These are phyloP conservation scores for Cisticola juncidis DNA, from an alignment of 2,113 vertebrate species.

Conservation along the genomic window DNA sequence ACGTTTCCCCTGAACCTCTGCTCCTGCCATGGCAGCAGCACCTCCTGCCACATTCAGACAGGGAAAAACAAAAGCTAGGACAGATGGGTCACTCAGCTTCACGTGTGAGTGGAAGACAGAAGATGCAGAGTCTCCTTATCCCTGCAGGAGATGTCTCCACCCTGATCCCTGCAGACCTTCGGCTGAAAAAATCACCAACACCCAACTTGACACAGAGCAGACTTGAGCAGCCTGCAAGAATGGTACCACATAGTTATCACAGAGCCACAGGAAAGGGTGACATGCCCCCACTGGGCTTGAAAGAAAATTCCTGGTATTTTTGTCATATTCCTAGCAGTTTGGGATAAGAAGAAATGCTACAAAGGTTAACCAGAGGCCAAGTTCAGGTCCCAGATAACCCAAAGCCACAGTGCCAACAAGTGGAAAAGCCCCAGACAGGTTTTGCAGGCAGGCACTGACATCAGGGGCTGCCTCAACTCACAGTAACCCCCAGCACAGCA, in stretches of 20 bases:
- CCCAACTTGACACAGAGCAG: fast-evolving
- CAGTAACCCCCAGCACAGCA: not conserved
- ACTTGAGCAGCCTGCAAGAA: not conserved
- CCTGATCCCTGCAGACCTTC: not conserved
- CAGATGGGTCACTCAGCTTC: not conserved
- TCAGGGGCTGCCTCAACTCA: not conserved
- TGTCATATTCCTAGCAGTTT: not conserved
- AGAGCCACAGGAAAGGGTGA: not conserved
- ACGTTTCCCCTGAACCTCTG: not conserved
- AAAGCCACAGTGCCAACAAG: fast-evolving
- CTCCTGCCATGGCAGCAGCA: not conserved
- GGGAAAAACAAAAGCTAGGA: not conserved
- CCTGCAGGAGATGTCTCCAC: not conserved
- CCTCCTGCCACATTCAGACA: not conserved
- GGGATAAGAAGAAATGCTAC: not conserved
- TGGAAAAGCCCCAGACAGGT: not conserved
- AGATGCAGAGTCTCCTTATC: not conserved
- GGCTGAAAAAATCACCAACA: not conserved
- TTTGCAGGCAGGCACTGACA: not conserved
- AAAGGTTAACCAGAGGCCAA: not conserved
- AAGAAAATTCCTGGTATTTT: not conserved
- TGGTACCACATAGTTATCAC: fast-evolving
- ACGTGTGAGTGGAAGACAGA: not conserved
- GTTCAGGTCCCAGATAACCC: not conserved
- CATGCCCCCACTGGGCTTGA: not conserved